Conservation (phyloP, 2,797 vertebrate genomes). For the Tachyglossus aculeatus region DNA sequence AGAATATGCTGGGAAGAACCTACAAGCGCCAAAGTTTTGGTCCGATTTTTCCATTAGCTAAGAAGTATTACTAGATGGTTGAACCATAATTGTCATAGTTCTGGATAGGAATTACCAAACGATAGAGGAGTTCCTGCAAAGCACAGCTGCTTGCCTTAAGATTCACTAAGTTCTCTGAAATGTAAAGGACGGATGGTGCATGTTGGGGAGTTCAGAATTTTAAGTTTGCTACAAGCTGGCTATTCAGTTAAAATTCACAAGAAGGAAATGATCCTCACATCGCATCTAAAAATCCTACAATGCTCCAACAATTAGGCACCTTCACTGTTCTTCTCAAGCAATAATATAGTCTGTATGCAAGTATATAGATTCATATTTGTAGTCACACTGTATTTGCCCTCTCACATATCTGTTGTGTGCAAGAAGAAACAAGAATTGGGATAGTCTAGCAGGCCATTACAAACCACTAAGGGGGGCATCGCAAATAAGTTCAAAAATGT, state of each 20-base stretch:
- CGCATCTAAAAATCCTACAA: constrained; percentile 4
- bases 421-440: no score
- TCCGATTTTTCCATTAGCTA: constrained; percentile 19
- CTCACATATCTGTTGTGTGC: no score
- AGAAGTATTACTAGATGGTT: constrained; percentile 17
- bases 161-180: constrained; percentile 18
- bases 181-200: constrained; percentile 3
- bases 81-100: constrained; percentile 23
- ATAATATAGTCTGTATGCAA: no score
- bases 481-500: no score
- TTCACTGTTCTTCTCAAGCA: no score
- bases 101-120: neutral
- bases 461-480: no score
- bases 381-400: no score
- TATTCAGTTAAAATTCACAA: constrained; percentile 9
- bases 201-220: constrained; percentile 19
- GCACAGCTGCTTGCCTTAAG: constrained; percentile 36
- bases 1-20: constrained; percentile 45
- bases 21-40: constrained; percentile 25
- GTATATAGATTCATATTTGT: no score
- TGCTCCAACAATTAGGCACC: no score
- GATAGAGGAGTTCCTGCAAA: constrained; percentile 19
- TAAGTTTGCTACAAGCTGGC: neutral
- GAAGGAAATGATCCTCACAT: constrained; percentile 7
- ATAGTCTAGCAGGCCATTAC: no score